Evolutionary conservation across 2,888 invertebrate species (phyloP), one percentile per base, ranked within the genome.

Genomic region (Acanthosepion pharaonis): DNA sequence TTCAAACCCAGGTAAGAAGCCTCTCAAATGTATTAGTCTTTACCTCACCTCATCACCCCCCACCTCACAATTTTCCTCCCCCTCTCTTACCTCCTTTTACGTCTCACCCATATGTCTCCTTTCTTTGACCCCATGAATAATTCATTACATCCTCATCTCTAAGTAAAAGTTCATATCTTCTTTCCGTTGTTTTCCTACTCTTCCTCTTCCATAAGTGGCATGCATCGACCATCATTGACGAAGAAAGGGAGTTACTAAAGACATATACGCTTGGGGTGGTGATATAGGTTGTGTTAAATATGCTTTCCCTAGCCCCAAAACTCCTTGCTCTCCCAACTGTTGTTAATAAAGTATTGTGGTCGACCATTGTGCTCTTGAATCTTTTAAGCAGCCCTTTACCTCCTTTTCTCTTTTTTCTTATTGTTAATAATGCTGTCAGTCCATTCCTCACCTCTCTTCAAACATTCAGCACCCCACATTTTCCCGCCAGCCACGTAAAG

Each of bases 271-370:
- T 1, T 23, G n/a, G 78, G n/a, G n/a, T 0, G n/a, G 42, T 42
- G 78, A 28, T n/a, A 78, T n/a, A 55, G 55, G 18, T 55, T 55
- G 15, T 55, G 55, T 11, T 18, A 15, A 55, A 18, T 78, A 78
- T 78, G 28, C 11, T n/a, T n/a, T n/a, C n/a, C 9, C n/a, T 8
- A 8, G 3, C n/a, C 78, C 6, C 11, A 28, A 6, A 78, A 25
- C 78, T 78, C 78, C n/a, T 78, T 78, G n/a, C 78, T 78, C 78
- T 78, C 78, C 78, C 78, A 64, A 64, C 64, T 64, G n/a, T 78
- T 78, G 78, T 78, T 78, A 78, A 78, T 78, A 78, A 78, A 9
- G n/a, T 15, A 78, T 78, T 78, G 78, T 78, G 78, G 78, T 78
- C 78, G 78, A n/a, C 78, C 78, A 78, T 78, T 78, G n/a, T 78